Conservation (phyloP, 2,888 invertebrate genomes). For the Tholera decimalis region DNA sequence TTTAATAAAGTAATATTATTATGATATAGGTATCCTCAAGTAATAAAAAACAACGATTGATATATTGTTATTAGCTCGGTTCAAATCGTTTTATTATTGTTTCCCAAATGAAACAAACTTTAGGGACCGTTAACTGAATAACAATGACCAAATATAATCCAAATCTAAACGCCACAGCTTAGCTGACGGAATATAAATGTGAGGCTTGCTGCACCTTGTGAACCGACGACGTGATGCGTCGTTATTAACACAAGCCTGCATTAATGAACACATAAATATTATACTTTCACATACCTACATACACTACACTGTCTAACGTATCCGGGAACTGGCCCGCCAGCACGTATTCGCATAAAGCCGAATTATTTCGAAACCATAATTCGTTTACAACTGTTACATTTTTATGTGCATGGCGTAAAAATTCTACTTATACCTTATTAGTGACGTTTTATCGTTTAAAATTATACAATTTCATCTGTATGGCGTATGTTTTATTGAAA, state of each 20-base stretch:
- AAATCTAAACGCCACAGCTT: constrained; percentile 88
- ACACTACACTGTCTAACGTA: constrained; percentile 38
- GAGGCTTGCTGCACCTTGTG: constrained; percentile 85
- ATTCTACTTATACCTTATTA: constrained; percentile 86
- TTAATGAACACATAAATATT: constrained; percentile 88
- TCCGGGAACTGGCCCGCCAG: constrained; percentile 65
- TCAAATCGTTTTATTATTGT: constrained; percentile 84
- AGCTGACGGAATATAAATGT: constrained; percentile 89
- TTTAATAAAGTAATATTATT: constrained; percentile 49
- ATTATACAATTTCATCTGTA: constrained; percentile 89
- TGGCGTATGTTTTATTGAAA: constrained; percentile 89
- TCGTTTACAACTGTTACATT: constrained; percentile 78
- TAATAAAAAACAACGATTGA: constrained; percentile 48
- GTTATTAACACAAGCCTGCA: constrained; percentile 88
- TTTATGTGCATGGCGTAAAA: constrained; percentile 81
- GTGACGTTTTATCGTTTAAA: constrained; percentile 83
- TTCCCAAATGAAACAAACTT: constrained; percentile 86
- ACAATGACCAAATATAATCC: constrained; percentile 90
- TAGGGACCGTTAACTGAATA: constrained; percentile 83
- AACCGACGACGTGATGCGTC: constrained; percentile 89
- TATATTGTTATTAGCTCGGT: constrained; percentile 67
- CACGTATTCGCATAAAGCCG: constrained; percentile 77
- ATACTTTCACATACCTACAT: constrained; percentile 78
- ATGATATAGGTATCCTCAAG: constrained; percentile 49
- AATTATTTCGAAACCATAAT: constrained; percentile 78